Percentiles rank a stretch among this genome's conserved stretches.
Evolutionary conservation across 2,113 vertebrate genomes (phyloP).

Genomic region (Upupa epops): DNA sequence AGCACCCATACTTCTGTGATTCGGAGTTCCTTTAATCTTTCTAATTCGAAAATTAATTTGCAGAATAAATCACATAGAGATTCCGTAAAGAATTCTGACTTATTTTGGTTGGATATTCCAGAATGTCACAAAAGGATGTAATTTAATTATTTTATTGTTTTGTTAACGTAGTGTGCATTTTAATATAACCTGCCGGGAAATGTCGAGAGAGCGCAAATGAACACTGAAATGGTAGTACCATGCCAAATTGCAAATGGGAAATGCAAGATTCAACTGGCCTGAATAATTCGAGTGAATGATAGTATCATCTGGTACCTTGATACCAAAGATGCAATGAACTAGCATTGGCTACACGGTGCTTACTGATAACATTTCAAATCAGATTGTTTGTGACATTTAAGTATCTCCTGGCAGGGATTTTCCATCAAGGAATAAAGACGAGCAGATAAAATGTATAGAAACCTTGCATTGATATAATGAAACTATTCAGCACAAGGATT

Average conservation of each 20-base stretch:
- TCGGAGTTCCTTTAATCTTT: neutral
- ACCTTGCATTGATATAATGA: neutral
- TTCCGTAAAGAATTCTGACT: neutral
- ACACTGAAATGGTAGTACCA: neutral
- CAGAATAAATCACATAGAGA: neutral
- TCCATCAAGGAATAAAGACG: neutral
- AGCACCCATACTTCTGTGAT: no score
- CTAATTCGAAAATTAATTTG: neutral
- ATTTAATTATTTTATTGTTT: no score
- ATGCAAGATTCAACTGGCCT: neutral
- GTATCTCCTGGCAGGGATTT: neutral
- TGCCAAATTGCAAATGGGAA: neutral
- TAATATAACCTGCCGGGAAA: neutral
- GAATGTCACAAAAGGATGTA: neutral
- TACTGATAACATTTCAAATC: slow-evolving; percentile 19
- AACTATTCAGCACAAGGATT: neutral
- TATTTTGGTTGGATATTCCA: neutral
- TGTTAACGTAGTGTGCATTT: neutral
- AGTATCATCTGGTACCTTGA: neutral
- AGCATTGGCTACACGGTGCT: neutral
- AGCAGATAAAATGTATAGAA: slow-evolving; percentile 25
- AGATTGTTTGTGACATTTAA: neutral
- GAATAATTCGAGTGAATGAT: neutral
- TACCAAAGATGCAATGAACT: neutral
- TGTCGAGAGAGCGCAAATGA: neutral